Percentiles rank a stretch among this genome's conserved stretches.
Conservation (phyloP, 2,797 vertebrate species). For the Sarcophilus harrisii region DNA sequence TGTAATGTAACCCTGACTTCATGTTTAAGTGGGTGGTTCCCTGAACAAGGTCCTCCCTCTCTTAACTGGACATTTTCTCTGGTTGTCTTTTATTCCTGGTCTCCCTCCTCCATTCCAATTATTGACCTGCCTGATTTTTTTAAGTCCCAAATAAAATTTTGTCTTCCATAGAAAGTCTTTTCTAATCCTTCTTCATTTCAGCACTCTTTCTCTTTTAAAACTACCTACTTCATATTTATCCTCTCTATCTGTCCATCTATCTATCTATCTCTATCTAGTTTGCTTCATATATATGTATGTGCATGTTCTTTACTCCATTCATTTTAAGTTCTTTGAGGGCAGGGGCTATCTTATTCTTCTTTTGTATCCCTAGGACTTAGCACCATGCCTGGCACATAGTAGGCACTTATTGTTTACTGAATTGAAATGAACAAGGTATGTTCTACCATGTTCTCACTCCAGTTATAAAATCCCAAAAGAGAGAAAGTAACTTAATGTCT, state of each 20-base stretch:
- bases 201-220: not conserved
- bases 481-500: not conserved
- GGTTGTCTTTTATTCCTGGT: not conserved
- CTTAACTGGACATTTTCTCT: not conserved
- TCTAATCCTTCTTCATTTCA: not conserved
- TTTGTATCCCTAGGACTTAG: not conserved
- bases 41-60: not conserved
- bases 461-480: not conserved
- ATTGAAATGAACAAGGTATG: not conserved
- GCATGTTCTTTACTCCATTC: not conserved
- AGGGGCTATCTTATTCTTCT: not conserved
- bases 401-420: not conserved
- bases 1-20: not conserved
- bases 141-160: not conserved
- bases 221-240: not conserved
- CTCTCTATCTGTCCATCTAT: not conserved
- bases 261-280: not conserved
- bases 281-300: not conserved
- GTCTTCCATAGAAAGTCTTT: not conserved
- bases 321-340: not conserved
- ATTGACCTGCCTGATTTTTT: not conserved
- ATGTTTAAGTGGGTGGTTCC: not conserved
- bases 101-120: not conserved
- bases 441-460: not conserved
- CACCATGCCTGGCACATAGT: not conserved